phyloP scores from a whole-genome alignment of 2,888 invertebrate species.

The Drosophila subsilvestris region DNA sequence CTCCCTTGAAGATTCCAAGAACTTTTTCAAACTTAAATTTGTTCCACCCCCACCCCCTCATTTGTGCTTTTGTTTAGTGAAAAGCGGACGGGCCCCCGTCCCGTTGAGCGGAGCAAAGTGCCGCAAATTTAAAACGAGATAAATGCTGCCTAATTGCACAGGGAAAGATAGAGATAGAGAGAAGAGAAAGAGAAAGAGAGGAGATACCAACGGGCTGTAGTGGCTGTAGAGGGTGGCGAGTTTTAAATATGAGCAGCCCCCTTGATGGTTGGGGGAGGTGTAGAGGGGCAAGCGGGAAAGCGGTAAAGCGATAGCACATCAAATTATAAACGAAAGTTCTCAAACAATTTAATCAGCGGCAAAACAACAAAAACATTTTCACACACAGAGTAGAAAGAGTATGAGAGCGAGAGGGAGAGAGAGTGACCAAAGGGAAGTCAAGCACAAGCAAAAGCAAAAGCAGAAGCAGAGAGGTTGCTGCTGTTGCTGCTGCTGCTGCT shows the following conservation, averaged over 20 bases:
- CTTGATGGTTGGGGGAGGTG: not conserved
- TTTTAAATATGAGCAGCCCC: slow-evolving; percentile 6
- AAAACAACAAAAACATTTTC: slow-evolving; percentile 56
- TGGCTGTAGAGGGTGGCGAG: slow-evolving; percentile 9
- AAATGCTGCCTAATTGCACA: slow-evolving; percentile 72
- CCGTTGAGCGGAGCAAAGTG: slow-evolving; percentile 41
- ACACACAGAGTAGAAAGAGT: slow-evolving; percentile 22
- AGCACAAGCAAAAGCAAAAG: not conserved
- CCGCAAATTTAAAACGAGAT: slow-evolving; percentile 69
- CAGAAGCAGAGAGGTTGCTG: slow-evolving; percentile 23
- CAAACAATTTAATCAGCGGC: slow-evolving; percentile 74
- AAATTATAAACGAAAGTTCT: slow-evolving; percentile 74
- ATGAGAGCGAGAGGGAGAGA: not conserved
- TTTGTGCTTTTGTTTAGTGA: slow-evolving; percentile 35
- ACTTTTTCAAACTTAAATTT: not conserved
- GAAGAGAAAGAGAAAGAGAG: slow-evolving; percentile 25
- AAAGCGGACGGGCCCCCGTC: slow-evolving; percentile 35
- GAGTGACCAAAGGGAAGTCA: not conserved
- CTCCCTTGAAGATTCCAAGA: not conserved
- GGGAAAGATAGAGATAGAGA: slow-evolving; percentile 39
- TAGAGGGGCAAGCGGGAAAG: not conserved
- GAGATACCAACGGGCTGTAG: slow-evolving; percentile 1
- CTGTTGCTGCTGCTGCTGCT: not conserved
- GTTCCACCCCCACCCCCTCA: not conserved
- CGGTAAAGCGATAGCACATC: slow-evolving; percentile 52